Conservation (phyloP, 2,797 vertebrate species). For the Sternotherus odoratus region DNA sequence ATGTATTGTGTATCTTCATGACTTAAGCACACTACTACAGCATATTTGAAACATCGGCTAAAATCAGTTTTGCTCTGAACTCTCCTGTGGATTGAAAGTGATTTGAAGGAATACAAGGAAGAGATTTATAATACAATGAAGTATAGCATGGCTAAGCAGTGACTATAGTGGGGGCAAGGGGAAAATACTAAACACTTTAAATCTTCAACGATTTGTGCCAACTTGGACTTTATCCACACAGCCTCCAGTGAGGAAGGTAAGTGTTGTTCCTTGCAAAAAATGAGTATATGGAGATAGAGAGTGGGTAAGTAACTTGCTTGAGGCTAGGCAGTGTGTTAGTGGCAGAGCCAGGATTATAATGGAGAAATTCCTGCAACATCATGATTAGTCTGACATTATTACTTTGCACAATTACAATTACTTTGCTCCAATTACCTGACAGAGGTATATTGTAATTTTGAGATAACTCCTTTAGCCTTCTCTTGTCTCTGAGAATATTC, state of each 20-base stretch:
- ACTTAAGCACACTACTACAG: not conserved
- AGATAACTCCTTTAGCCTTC: not conserved
- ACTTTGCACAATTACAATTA: no score
- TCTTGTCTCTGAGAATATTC: slow-evolving; percentile 19
- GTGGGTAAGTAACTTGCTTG: not conserved
- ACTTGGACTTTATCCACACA: not conserved
- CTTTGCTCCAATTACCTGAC: not conserved
- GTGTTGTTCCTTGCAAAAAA: not conserved
- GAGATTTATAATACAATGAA: no score
- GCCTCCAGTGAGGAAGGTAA: not conserved
- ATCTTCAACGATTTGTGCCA: not conserved
- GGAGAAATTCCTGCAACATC: no score
- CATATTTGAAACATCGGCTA: not conserved
- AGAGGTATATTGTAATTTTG: slow-evolving; percentile 26
- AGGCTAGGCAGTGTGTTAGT: not conserved
- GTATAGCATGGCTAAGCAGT: no score
- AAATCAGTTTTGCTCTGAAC: not conserved
- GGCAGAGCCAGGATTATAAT: not conserved
- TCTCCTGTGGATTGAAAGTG: not conserved
- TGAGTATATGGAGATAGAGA: accelerated
- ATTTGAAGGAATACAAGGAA: not conserved
- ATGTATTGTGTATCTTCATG: not conserved
- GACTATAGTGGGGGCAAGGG: no score
- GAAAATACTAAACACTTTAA: not conserved
- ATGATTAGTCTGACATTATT: no score